Evolutionary conservation across 2,888 invertebrate species (phyloP), one percentile per base, ranked within the genome.

Genomic region (Bombyx huttoni): DNA sequence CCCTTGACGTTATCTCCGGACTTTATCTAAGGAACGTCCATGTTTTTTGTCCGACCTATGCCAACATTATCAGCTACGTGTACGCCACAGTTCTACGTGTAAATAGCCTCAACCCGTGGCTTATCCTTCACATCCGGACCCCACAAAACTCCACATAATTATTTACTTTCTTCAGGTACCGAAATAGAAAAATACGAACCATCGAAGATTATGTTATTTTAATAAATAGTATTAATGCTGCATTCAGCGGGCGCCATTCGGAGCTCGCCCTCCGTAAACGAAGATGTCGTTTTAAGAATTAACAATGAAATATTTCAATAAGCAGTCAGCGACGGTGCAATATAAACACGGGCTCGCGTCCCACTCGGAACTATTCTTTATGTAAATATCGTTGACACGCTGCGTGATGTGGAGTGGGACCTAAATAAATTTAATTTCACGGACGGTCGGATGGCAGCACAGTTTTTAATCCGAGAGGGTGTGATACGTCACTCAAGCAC

Each of bases 241-340:
- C 68, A 78, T 81, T 82, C 78, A 78, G 58, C 61, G 61, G 61
- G 68, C 67, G 61, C 68, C 74, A 75, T 77, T 78, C 68, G 69
- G 65, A 70, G 72, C 70, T 68, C 75, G 64, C 75, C 76, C 77
- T 79, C 75, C 65, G 63, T 67, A 69, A 76, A 75, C 69, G 68
- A 67, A 68, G 75, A 70, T 70, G 75, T 78, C 75, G 75, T 75
- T 79, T 68, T 63, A 70, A 74, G 80, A 82, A 82, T 85, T 85
- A 83, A 88, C 83, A 84, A 85, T 82, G 81, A 84, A 82, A 82
- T 85, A 86, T 83, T 83, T 87, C 80, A 86, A 86, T 87, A 84
- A 85, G 78, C 78, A 78, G 69, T 63, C 58, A 70, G 62, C 73
- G 77, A 69, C 72, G 75, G 70, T 70, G 75, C 74, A 81, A 74